A percentile compares a stretch with the other conserved stretches of the same genome.
phyloP scores from a whole-genome alignment of 2,888 invertebrate genomes.

The Tillus elongatus region DNA sequence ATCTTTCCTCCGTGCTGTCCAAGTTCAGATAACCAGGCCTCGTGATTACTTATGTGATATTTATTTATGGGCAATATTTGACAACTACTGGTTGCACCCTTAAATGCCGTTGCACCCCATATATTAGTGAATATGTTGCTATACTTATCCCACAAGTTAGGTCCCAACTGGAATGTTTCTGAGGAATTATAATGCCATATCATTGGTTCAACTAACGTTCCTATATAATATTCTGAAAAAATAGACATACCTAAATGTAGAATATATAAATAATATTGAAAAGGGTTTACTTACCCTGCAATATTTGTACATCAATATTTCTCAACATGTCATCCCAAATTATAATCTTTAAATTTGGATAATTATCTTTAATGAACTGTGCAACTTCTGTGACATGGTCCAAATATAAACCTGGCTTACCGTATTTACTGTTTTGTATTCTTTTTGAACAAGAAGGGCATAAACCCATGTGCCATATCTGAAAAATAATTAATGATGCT shows the following conservation, averaged over 20 bases:
- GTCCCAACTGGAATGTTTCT: slow-evolving; percentile 47
- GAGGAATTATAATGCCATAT: slow-evolving; percentile 57
- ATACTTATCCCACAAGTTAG: slow-evolving; percentile 56
- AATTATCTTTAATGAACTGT: slow-evolving; percentile 49
- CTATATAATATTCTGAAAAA: slow-evolving; percentile 49
- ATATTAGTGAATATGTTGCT: slow-evolving; percentile 56
- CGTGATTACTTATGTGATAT: slow-evolving; percentile 68
- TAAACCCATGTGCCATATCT: slow-evolving; percentile 66
- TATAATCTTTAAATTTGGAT: slow-evolving; percentile 56
- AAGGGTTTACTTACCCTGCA: slow-evolving; percentile 46
- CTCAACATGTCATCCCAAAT: slow-evolving; percentile 89
- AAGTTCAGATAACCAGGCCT: slow-evolving; percentile 58
- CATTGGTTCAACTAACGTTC: slow-evolving; percentile 56
- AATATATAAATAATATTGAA: slow-evolving; percentile 5
- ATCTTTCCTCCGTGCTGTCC: slow-evolving; percentile 44
- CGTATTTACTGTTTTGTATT: slow-evolving; percentile 43
- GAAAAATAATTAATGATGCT: no score
- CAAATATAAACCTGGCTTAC: slow-evolving; percentile 52
- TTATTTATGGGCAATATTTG: slow-evolving; percentile 56
- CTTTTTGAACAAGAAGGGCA: slow-evolving; percentile 51
- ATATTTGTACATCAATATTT: slow-evolving; percentile 45
- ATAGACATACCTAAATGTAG: slow-evolving; percentile 5
- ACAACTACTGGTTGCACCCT: slow-evolving; percentile 74
- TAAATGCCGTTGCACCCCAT: slow-evolving; percentile 77
- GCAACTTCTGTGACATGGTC: slow-evolving; percentile 58